Evolutionary conservation across 2,797 vertebrate species (phyloP).

Genomic region (Leontopithecus rosalia): DNA sequence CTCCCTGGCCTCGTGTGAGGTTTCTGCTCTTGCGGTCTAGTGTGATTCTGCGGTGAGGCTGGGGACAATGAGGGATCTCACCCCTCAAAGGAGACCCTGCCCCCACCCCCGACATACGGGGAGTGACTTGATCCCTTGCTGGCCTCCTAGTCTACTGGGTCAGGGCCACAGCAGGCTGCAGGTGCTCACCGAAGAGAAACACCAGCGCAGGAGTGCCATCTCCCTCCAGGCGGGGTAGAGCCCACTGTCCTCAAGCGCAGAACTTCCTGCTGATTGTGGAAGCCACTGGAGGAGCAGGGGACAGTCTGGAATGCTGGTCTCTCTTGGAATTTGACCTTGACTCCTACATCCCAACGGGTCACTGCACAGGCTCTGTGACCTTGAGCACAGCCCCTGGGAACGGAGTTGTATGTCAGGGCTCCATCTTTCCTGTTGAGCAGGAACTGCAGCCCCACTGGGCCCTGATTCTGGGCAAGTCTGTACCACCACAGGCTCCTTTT

Average conservation of each 20-base stretch:
- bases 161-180: background rate
- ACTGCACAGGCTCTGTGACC: background rate
- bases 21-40: background rate
- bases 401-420: background rate
- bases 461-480: background rate
- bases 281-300: background rate
- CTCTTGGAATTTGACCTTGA: background rate
- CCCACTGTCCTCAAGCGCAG: background rate
- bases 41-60: background rate
- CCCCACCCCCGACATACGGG: accelerated
- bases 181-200: background rate
- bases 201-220: background rate
- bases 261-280: background rate
- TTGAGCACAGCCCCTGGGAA: background rate
- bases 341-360: background rate
- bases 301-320: background rate
- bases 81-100: background rate
- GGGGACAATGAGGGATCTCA: background rate
- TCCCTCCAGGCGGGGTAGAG: background rate
- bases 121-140: background rate
- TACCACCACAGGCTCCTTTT: background rate
- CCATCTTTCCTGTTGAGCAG: background rate
- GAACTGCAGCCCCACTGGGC: background rate
- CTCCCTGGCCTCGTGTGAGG: background rate
- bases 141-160: background rate